Evolutionary conservation across 2,888 invertebrate species (phyloP), one percentile per base, ranked within the genome.

Genomic region (Escarpia spicata): DNA sequence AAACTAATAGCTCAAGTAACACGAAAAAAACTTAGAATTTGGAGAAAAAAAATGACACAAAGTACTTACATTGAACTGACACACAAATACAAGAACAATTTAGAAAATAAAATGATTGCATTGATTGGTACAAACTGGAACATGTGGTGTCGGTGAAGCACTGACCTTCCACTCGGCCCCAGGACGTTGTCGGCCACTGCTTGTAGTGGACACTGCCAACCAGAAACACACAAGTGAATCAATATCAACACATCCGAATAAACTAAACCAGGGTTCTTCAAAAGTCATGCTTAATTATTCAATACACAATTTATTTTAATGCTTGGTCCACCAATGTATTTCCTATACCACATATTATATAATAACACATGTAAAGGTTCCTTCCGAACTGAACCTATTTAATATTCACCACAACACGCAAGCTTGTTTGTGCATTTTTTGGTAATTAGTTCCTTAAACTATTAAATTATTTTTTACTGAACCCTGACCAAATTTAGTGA

Each of bases 131-230:
- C 19, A 91, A 91, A n/a, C 15, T 43, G n/a, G 91, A n/a, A 44
- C 8, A 91, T 43, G 43, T 43, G 92, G 93, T 75, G 75, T 6
- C n/a, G 26, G 19, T 93, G 26, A 75, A 75, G 75, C 26, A 26
- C 75, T 75, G 19, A 96, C 96, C 96, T 95, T 99, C 99, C 0
- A 98, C 98, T n/a, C 94, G 92, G 12, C 94, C 94, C 93, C 93
- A 93, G 6, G 94, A 94, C 19, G 93, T 94, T 43, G 92, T 52
- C 0, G 93, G 93, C 93, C 93, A 94, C 60, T 92, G 91, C 90
- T 91, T 92, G 89, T 90, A 91, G 43, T 93, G 93, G 37, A 92
- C 75, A 60, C 93, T 92, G 37, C 19, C 43, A 15, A 19, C 44
- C 12, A 45, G 19, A 43, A 6, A 37, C 37, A 93, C 19, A 37